Conservation (phyloP, 2,797 vertebrate genomes). For the Betta splendens region DNA sequence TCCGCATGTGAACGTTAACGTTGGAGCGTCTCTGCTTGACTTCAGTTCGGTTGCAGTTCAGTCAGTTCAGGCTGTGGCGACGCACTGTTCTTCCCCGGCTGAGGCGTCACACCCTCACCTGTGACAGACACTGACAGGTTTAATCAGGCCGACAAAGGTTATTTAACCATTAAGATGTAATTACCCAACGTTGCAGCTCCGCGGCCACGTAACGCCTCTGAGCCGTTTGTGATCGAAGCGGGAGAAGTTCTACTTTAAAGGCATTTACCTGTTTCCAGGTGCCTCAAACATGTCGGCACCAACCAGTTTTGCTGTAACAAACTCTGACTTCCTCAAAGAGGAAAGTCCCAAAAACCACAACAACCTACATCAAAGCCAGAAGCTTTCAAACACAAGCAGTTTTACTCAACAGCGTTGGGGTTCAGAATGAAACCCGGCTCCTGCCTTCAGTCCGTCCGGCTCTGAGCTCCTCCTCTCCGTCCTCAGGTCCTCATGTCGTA, state of each 20-base stretch:
- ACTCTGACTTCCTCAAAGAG: not conserved
- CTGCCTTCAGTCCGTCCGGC: no score
- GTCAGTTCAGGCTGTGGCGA: fast-evolving
- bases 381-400: not conserved
- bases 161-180: not conserved
- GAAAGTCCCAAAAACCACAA: constrained; percentile 12
- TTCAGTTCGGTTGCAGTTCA: no score
- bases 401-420: fast-evolving
- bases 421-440: not conserved
- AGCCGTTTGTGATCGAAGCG: no score
- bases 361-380: not conserved
- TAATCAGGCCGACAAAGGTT: not conserved
- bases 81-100: not conserved
- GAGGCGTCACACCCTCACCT: constrained; percentile 11
- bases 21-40: not conserved
- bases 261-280: no score
- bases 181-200: not conserved
- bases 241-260: no score
- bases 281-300: no score
- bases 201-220: not conserved
- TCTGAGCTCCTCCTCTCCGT: not conserved
- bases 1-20: fast-evolving
- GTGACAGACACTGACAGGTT: not conserved
- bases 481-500: constrained; percentile 64
- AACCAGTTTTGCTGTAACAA: no score